These are phyloP conservation scores for Leptonema lineaticorne DNA, from an alignment of 1,140 invertebrate genomes.

Conservation along the genomic window DNA sequence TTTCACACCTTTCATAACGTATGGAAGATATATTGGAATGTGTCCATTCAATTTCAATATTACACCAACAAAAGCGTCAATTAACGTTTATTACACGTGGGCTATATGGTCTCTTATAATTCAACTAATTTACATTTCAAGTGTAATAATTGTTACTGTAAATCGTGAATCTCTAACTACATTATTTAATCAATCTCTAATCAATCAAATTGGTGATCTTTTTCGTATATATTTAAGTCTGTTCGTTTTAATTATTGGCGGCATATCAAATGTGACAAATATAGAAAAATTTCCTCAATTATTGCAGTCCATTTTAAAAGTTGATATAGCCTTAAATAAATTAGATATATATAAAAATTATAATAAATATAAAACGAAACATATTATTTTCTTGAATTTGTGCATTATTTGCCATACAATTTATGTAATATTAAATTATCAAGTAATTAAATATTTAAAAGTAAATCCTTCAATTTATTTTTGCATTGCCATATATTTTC, in stretches of 20 bases:
- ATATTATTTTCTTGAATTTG: not conserved
- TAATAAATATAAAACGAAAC: not conserved
- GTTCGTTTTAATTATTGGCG: not conserved
- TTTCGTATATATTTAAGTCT: not conserved
- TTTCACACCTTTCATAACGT: no score
- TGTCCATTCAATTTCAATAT: no score
- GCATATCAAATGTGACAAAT: not conserved
- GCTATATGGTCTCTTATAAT: not conserved
- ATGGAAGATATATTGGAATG: no score
- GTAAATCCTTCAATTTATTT: not conserved
- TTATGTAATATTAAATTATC: not conserved
- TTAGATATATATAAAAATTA: not conserved
- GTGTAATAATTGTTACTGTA: not conserved
- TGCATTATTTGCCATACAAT: not conserved
- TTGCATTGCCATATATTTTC: not conserved
- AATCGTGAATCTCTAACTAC: not conserved
- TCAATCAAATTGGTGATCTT: conserved; percentile 4
- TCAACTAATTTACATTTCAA: not conserved
- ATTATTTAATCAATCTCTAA: not conserved
- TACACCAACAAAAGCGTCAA: not conserved
- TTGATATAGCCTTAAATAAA: not conserved
- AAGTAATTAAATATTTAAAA: not conserved
- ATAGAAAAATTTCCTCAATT: not conserved
- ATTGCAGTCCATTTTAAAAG: not conserved
- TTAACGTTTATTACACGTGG: not conserved